Evolutionary conservation across 2,888 invertebrate species (phyloP).

Genomic region (Tachina lurida): DNA sequence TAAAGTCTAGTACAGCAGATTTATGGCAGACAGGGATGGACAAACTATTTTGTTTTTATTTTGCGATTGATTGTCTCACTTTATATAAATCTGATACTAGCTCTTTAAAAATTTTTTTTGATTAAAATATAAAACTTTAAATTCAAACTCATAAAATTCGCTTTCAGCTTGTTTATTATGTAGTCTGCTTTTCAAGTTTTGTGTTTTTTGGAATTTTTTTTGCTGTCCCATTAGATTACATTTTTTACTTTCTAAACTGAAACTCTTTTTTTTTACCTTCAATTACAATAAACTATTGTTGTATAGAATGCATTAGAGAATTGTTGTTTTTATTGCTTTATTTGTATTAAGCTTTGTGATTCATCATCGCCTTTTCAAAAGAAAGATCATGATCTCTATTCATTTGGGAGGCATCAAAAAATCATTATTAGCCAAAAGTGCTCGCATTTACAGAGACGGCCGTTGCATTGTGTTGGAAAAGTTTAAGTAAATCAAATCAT

Average conservation of each 20-base stretch:
- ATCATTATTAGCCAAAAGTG: constrained; percentile 46
- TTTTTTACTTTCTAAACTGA: constrained; percentile 46
- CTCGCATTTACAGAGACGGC: neutral
- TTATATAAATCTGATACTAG: neutral
- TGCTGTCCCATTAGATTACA: neutral
- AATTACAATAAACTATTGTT: constrained; percentile 44
- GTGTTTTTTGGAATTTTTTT: constrained; percentile 18
- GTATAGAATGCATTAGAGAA: constrained; percentile 48
- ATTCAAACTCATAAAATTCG: constrained; percentile 43
- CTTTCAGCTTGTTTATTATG: constrained; percentile 36
- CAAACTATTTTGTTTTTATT: too few relatives aligned
- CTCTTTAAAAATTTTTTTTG: neutral
- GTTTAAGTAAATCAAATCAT: constrained; percentile 3
- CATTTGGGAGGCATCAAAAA: constrained; percentile 59
- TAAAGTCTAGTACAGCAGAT: too few relatives aligned
- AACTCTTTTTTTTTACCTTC: constrained; percentile 26
- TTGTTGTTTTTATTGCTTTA: constrained; percentile 29
- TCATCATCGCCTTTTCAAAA: constrained; percentile 55
- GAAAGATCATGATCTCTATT: constrained; percentile 62
- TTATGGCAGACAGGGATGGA: too few relatives aligned
- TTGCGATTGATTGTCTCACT: too few relatives aligned
- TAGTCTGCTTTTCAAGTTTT: constrained; percentile 1
- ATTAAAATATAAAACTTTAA: neutral
- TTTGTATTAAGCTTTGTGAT: constrained; percentile 39
- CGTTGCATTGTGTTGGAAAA: constrained; percentile 1